Conservation (phyloP, 2,888 invertebrate genomes). For the Busseola fusca region DNA sequence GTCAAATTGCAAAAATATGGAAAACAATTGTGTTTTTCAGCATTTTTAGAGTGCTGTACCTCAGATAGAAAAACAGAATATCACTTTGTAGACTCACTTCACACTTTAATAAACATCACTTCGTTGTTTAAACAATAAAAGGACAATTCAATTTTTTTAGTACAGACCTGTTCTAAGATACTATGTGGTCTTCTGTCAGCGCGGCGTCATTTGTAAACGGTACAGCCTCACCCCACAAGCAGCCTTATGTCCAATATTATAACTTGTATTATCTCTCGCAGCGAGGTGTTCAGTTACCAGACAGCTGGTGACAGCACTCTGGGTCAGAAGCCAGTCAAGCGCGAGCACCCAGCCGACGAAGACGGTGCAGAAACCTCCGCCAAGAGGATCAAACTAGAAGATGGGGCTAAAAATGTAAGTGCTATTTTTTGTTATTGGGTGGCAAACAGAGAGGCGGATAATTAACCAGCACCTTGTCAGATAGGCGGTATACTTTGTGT, state of each 20-base stretch:
- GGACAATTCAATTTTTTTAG: not conserved
- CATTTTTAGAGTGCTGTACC: not conserved
- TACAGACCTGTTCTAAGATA: not conserved
- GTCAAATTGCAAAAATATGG: not conserved
- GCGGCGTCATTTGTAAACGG: not conserved
- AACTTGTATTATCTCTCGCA: slow-evolving; percentile 66
- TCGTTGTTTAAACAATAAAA: not conserved
- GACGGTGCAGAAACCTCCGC: slow-evolving; percentile 69
- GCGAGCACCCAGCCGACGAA: slow-evolving; percentile 88
- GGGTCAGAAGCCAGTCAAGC: slow-evolving; percentile 88
- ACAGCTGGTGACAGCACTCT: slow-evolving; percentile 95
- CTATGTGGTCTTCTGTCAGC: not conserved
- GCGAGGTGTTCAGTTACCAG: slow-evolving; percentile 95
- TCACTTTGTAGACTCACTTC: too few relatives aligned
- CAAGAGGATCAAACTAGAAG: slow-evolving; percentile 89
- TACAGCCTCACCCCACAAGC: not conserved
- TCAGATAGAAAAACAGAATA: too few relatives aligned
- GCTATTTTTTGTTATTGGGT: not conserved
- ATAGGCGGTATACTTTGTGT: not conserved
- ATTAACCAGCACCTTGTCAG: not conserved
- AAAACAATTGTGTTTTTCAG: not conserved
- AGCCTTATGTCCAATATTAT: not conserved
- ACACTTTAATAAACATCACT: too few relatives aligned
- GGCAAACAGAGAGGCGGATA: not conserved
- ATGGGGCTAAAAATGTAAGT: slow-evolving; percentile 75